A percentile compares a stretch with the other conserved stretches of the same genome.
Evolutionary conservation across 23 tunicate species (phyloP).

Genomic region (Phallusia fumigata): DNA sequence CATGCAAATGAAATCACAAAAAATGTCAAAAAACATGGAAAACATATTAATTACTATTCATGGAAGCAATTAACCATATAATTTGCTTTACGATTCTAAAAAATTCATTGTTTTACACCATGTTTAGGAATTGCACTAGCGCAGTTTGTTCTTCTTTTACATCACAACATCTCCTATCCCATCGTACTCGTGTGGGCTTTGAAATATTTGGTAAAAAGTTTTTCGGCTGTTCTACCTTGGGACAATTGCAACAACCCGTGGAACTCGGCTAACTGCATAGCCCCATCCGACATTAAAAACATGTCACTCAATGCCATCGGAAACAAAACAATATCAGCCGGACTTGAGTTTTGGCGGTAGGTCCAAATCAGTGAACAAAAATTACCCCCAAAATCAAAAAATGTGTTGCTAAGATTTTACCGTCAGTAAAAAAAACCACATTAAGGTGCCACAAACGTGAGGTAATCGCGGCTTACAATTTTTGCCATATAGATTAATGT

Average conservation of each 20-base stretch:
- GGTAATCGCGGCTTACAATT: too few species aligned
- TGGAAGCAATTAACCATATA: too few species aligned
- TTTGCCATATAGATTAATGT: too few species aligned
- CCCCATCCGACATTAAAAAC: background rate
- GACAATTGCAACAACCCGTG: slow-evolving; percentile 33
- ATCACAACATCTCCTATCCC: slow-evolving; percentile 31
- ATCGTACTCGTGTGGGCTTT: slow-evolving; percentile 37
- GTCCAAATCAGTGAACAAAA: too few species aligned
- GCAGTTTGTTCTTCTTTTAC: slow-evolving; percentile 12
- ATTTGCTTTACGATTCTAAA: too few species aligned
- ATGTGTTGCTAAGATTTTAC: too few species aligned
- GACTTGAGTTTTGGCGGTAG: slow-evolving; percentile 33
- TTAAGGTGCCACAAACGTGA: too few species aligned
- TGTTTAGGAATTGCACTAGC: slow-evolving; percentile 40
- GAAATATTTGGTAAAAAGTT: slow-evolving; percentile 37
- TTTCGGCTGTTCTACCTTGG: slow-evolving; percentile 42
- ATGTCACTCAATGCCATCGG: background rate
- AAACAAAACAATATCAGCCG: slow-evolving; percentile 7
- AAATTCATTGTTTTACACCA: background rate
- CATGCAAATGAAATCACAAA: too few species aligned
- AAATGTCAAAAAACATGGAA: too few species aligned
- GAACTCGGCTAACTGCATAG: slow-evolving; percentile 46
- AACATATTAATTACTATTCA: too few species aligned
- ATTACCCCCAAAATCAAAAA: too few species aligned
- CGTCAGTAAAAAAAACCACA: too few species aligned